Evolutionary conservation across 2,797 vertebrate species (phyloP).

Genomic region (Acipenser ruthenus): DNA sequence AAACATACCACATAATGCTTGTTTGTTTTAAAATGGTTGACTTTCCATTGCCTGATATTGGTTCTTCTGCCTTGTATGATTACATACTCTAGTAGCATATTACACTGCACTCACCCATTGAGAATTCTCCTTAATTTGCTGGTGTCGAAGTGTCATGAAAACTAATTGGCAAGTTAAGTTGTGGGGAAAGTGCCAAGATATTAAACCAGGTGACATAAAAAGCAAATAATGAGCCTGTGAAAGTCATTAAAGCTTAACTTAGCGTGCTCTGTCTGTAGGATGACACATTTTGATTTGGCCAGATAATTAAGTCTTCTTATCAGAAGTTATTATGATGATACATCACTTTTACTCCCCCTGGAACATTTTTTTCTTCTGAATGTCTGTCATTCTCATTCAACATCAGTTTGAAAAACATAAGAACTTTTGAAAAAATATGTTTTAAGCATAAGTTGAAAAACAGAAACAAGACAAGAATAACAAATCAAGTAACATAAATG

Average conservation of each 20-base stretch:
- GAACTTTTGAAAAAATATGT: no score
- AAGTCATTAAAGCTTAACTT: background rate
- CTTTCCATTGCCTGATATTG: background rate
- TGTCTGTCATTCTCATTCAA: no score
- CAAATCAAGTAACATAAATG: no score
- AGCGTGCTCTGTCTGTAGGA: no score
- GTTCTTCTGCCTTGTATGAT: background rate
- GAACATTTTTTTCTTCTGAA: no score
- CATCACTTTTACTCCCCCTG: no score
- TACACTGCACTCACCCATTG: background rate
- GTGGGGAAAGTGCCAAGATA: background rate
- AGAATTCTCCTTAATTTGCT: slow-evolving; percentile 7
- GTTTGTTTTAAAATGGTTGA: background rate
- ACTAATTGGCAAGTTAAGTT: background rate
- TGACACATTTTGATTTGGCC: no score
- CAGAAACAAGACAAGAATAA: no score
- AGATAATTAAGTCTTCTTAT: no score
- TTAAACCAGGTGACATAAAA: slow-evolving; percentile 6
- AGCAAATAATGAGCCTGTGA: slow-evolving; percentile 9
- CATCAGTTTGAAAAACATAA: no score
- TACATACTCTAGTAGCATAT: background rate
- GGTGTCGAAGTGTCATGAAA: slow-evolving; percentile 3
- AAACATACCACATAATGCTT: background rate
- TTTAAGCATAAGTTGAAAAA: no score
- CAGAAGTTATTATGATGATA: no score